Evolutionary conservation across 2,888 invertebrate genomes (phyloP), one percentile per base, ranked within the genome.

Genomic region (Ptycholaimellus sp.): DNA sequence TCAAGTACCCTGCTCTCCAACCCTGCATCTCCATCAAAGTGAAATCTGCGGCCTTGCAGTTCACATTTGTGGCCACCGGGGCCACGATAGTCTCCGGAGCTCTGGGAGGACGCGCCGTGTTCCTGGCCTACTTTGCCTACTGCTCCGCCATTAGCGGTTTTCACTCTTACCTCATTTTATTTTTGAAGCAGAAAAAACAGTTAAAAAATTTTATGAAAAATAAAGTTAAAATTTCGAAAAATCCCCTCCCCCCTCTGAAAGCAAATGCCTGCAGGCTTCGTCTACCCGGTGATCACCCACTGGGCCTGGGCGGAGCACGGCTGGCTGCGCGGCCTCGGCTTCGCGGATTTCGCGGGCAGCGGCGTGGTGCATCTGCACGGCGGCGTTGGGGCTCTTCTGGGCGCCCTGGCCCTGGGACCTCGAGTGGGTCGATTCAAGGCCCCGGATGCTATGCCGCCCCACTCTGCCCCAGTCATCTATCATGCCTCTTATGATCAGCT

Each of bases 261-360:
- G 5, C 18, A 21, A 19, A 1, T 44, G n/a, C n/a, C n/a, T 47
- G 13, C 43, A 65, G 64, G 60, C 16, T 53, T 64, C 34, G 51
- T 63, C 3, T 66, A 65, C 46, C 65, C 65, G 1, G 54, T 64
- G 1, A 59, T 59, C 2, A 53, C 59, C 2, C 64, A 63, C 42
- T 66, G 66, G 66, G 59, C 56, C 1, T 66, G 65, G 66, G 43
- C 56, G 3, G 43, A 44, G 1, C 54, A 55, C 21, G 65, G 65
- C 1, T 64, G 63, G 62, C 51, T 66, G 20, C 42, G 39, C n/a
- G n/a, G n/a, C n/a, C n/a, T n/a, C 13, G 13, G 6, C 13, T 58
- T 52, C 38, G 46, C 56, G 47, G 66, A 66, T 46, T 65, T 63
- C 46, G 63, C 65, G 2, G 66, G 66, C 11, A 60, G 62, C 44